Conservation (phyloP, 2,888 invertebrate genomes). For the Cylindroiulus punctatus region DNA sequence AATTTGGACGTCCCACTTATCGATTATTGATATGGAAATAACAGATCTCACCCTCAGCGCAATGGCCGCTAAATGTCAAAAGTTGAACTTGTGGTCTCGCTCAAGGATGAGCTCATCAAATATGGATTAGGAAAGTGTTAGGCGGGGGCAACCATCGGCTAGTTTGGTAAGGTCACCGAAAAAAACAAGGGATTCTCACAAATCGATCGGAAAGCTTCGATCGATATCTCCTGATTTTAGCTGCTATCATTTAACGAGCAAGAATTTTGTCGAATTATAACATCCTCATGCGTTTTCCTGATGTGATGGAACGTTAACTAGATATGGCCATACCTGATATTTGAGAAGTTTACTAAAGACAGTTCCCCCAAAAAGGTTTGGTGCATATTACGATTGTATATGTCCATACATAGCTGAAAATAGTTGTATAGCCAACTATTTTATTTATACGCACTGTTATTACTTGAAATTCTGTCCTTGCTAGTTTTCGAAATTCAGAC, state of each 20-base stretch:
- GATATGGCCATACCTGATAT: background rate
- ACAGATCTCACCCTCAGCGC: background rate
- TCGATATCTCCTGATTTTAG: too few relatives aligned
- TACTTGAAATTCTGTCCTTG: too few relatives aligned
- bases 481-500: too few relatives aligned
- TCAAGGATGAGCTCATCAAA: background rate
- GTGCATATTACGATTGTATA: background rate
- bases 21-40: background rate
- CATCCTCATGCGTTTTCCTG: background rate
- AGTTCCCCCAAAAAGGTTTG: background rate
- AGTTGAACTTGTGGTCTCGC: background rate
- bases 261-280: background rate
- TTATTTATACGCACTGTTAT: too few relatives aligned
- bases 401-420: too few relatives aligned
- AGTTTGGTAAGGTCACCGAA: background rate
- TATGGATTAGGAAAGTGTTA: background rate
- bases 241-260: too few relatives aligned
- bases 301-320: background rate
- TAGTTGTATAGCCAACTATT: too few relatives aligned
- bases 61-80: slow-evolving; percentile 31
- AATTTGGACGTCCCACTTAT: background rate
- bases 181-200: background rate
- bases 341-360: background rate
- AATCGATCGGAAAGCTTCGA: too few relatives aligned
- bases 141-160: too few relatives aligned